Conservation (phyloP, 2,888 invertebrate genomes). For the Pherbina coryleti region DNA sequence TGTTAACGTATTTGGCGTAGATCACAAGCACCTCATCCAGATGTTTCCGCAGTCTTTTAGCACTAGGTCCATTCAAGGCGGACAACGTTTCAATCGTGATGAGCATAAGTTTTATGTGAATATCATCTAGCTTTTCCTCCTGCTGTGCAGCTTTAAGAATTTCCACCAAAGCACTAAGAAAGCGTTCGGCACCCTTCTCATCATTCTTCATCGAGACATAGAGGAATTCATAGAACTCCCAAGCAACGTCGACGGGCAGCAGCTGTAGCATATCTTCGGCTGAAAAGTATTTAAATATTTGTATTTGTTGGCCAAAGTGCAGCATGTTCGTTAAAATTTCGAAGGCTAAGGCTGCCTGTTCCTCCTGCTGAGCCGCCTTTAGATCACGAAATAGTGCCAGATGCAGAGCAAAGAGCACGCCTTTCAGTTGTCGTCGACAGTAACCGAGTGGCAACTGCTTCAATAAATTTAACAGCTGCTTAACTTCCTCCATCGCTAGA, state of each 20-base stretch:
- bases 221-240: slow-evolving; percentile 60
- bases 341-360: slow-evolving; percentile 47
- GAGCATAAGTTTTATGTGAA: slow-evolving; percentile 56
- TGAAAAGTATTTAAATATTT: slow-evolving; percentile 59
- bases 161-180: slow-evolving; percentile 51
- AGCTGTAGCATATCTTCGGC: slow-evolving; percentile 53
- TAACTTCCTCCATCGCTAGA: slow-evolving; percentile 47
- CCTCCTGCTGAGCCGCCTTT: slow-evolving; percentile 45
- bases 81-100: slow-evolving; percentile 59
- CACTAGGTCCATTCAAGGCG: slow-evolving; percentile 50
- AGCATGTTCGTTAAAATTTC: slow-evolving; percentile 59
- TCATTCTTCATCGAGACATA: slow-evolving; percentile 55
- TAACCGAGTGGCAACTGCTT: slow-evolving; percentile 57
- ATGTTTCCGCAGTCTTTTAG: slow-evolving; percentile 52
- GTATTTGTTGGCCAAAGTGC: slow-evolving; percentile 62
- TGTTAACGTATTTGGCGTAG: slow-evolving; percentile 47
- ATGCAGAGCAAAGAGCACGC: slow-evolving; percentile 57
- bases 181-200: slow-evolving; percentile 54
- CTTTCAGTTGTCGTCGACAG: slow-evolving; percentile 55
- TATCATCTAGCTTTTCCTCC: slow-evolving; percentile 46
- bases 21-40: slow-evolving; percentile 47
- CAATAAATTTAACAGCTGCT: slow-evolving; percentile 52
- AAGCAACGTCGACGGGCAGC: slow-evolving; percentile 53
- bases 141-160: slow-evolving; percentile 45
- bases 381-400: slow-evolving; percentile 61